phyloP scores from a whole-genome alignment of 1,140 invertebrate species.

The Drosophila erecta region DNA sequence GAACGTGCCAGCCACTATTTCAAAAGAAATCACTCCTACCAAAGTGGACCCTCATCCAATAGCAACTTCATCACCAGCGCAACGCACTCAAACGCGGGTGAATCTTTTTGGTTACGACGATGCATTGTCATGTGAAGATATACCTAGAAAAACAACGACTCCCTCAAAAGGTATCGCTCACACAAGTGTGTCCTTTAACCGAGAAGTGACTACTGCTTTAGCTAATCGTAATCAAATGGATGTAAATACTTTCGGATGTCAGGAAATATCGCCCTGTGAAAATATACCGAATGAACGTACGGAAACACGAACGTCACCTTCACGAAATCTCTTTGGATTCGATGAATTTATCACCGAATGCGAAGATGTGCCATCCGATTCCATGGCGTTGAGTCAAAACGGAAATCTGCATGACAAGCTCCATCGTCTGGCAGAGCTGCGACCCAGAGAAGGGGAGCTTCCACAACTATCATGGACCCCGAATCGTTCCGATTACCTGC shows the following conservation, averaged over 20 bases:
- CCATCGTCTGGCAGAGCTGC: conserved; percentile 46
- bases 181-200: too few species aligned
- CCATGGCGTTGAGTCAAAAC: conserved; percentile 7
- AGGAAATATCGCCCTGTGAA: conserved; percentile 21
- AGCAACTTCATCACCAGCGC: background rate
- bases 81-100: conserved; percentile 22
- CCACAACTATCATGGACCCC: conserved; percentile 25
- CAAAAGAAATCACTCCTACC: conserved; percentile 6
- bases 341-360: conserved; percentile 52
- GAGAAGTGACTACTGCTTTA: too few species aligned
- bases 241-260: conserved; percentile 41
- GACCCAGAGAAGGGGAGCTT: conserved; percentile 43
- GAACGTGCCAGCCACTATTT: conserved; percentile 35
- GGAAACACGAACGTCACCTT: background rate
- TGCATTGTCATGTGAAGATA: conserved; percentile 16
- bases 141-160: background rate
- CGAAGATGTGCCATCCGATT: background rate
- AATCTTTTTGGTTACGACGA: conserved; percentile 56
- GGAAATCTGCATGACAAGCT: conserved; percentile 53
- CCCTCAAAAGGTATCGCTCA: conserved; percentile 6
- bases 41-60: background rate
- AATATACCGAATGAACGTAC: background rate
- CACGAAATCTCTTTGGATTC: conserved; percentile 58
- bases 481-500: conserved; percentile 24
- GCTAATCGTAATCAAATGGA: conserved; percentile 19